phyloP scores from a whole-genome alignment of 92 coral and sea anemone species.

The Paragorgia papillata region DNA sequence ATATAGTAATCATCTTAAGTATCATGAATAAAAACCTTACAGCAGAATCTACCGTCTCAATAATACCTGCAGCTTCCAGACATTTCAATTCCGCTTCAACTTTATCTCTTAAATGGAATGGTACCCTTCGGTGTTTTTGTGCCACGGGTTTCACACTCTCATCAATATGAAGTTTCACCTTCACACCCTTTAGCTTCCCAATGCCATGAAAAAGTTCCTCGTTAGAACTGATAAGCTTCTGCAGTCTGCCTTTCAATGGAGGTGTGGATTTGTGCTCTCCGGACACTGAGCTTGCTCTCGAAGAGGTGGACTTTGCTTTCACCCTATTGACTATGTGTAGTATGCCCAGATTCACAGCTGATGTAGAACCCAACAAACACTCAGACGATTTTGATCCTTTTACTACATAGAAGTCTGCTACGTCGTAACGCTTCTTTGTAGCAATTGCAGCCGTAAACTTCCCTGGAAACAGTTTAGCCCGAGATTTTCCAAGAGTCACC shows the following conservation, averaged over 20 bases:
- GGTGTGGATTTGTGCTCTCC: no score
- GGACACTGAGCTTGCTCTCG: no score
- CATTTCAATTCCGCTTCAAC: not conserved
- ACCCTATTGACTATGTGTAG: not conserved
- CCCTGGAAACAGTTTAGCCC: slow-evolving; percentile 30
- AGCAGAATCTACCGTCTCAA: slow-evolving; percentile 20
- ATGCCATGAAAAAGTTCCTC: slow-evolving; percentile 42
- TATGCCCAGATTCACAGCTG: slow-evolving; percentile 23
- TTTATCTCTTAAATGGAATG: no score
- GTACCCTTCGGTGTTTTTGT: slow-evolving; percentile 41
- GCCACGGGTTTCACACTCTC: slow-evolving; percentile 40
- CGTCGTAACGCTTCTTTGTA: slow-evolving; percentile 24
- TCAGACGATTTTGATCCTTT: slow-evolving; percentile 14
- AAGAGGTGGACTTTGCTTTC: not conserved
- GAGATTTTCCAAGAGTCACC: not conserved
- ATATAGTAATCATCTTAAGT: no score
- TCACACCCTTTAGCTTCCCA: slow-evolving; percentile 45
- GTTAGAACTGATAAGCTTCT: not conserved
- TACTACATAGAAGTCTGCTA: slow-evolving; percentile 21
- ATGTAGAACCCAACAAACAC: slow-evolving; percentile 10
- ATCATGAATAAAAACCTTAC: no score
- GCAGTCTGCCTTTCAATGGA: no score
- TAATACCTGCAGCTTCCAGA: slow-evolving; percentile 28
- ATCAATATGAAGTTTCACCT: slow-evolving; percentile 42
- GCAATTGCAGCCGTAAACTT: slow-evolving; percentile 21